Evolutionary conservation across 2,113 vertebrate species (phyloP), one percentile per base, ranked within the genome.

Genomic region (Dermatemys mawii): DNA sequence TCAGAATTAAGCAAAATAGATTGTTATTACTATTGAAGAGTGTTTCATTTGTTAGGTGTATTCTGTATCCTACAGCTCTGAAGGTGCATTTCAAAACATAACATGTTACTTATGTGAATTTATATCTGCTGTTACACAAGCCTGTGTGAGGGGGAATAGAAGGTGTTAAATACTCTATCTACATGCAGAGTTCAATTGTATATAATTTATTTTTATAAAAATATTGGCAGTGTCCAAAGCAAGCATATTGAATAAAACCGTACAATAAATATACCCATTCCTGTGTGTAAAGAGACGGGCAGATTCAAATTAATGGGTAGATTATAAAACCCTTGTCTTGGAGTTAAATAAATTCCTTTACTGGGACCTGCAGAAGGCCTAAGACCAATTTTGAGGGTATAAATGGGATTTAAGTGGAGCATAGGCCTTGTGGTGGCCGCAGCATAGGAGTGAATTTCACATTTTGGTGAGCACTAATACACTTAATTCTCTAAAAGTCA

Each of bases 381-480:
- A 51, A 70, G 44, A 51, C 79, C 48, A 51, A 87, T 76, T 14
- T 0, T 1, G 79, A 94, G 93, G 8, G 8, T 38, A 6, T 67
- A n/a, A 19, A n/a, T 67, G 60, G 35, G 17, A 96, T 86, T 60
- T 81, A 96, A 94, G 78, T 21, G 51, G 60, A 83, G 48, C 35
- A 76, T 38, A 60, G 87, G 78, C 63, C 26, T 75, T 27, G 60
- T 63, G 63, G 4, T 70, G 63, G n/a, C n/a, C 63, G 19, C 19
- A 38, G 35, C 84, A 60, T 78, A 81, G 88, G 86, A 48, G 21
- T 21, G 63, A 70, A 38, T 17, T 93, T 94, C 90, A 51, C 84
- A 94, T 89, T 93, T 93, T 95, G 82, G 89, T 81, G 90, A 86
- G 48, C 35, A 8, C 82, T 88, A 85, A 83, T 55, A 44, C n/a